Conservation (phyloP, 1,140 invertebrate species). For the Bactericera cockerelli region DNA sequence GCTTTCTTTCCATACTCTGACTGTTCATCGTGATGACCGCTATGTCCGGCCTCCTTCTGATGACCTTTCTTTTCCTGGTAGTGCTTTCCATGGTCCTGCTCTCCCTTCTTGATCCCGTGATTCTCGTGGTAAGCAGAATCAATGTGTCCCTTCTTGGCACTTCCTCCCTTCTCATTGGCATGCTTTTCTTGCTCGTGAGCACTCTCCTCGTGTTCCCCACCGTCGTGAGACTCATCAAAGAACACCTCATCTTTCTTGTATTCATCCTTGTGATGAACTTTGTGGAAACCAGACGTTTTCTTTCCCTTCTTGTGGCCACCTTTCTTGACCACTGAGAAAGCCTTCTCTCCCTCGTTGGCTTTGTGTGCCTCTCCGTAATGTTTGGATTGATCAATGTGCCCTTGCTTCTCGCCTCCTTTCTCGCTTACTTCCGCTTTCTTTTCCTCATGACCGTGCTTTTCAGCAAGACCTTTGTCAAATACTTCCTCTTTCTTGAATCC, state of each 20-base stretch:
- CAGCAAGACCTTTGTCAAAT: slow-evolving; percentile 27
- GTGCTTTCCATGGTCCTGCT: slow-evolving; percentile 21
- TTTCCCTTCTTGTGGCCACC: slow-evolving; percentile 45
- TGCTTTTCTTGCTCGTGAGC: slow-evolving; percentile 25
- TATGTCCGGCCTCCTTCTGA: slow-evolving; percentile 18
- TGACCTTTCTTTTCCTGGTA: slow-evolving; percentile 22
- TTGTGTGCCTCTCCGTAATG: slow-evolving; percentile 32
- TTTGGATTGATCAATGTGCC: slow-evolving; percentile 22
- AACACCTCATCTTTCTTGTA: slow-evolving; percentile 45
- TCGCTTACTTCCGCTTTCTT: slow-evolving; percentile 21
- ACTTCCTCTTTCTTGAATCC: slow-evolving; percentile 37
- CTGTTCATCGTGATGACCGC: slow-evolving; percentile 18
- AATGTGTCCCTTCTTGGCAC: slow-evolving; percentile 21
- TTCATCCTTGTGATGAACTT: slow-evolving; percentile 47
- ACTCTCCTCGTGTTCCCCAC: slow-evolving; percentile 37
- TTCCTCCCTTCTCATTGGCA: slow-evolving; percentile 20
- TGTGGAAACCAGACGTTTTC: slow-evolving; percentile 43
- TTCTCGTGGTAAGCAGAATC: slow-evolving; percentile 22
- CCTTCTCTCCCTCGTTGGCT: slow-evolving; percentile 25
- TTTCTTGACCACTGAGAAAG: slow-evolving; percentile 18
- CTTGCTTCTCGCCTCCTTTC: slow-evolving; percentile 24
- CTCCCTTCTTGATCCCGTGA: slow-evolving; percentile 19
- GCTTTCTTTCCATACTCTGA: slow-evolving; percentile 20
- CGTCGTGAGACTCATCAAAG: slow-evolving; percentile 47
- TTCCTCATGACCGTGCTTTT: slow-evolving; percentile 22